Conservation (phyloP, 2,888 invertebrate genomes). For the Cerceris ruficornis region DNA sequence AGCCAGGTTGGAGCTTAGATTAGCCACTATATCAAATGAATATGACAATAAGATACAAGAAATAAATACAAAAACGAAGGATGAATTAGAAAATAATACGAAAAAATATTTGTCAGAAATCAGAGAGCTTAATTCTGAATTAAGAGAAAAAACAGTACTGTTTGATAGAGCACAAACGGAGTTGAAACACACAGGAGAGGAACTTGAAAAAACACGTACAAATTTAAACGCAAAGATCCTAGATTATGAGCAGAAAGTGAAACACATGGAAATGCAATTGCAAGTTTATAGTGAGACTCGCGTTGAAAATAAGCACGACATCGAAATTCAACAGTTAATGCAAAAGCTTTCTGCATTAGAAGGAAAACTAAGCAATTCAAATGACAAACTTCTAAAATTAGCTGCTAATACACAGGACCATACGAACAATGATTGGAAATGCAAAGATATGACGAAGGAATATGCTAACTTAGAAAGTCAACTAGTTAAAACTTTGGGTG, state of each 20-base stretch:
- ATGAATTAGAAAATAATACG: constrained; percentile 84
- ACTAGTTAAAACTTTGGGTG: constrained; percentile 69
- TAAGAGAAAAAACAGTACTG: constrained; percentile 84
- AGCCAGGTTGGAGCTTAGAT: constrained; percentile 65
- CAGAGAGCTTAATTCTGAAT: constrained; percentile 83
- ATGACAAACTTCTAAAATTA: constrained; percentile 65
- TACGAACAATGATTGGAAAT: constrained; percentile 68
- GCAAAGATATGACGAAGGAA: constrained; percentile 71
- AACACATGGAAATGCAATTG: constrained; percentile 66
- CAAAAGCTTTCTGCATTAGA: constrained; percentile 70
- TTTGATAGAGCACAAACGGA: constrained; percentile 84
- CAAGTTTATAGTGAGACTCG: constrained; percentile 63
- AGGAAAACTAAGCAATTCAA: constrained; percentile 63
- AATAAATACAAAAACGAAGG: constrained; percentile 84
- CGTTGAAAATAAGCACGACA: constrained; percentile 58
- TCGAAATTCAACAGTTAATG: constrained; percentile 67
- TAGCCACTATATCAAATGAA: constrained; percentile 70
- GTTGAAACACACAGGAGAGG: constrained; percentile 83
- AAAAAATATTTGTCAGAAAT: constrained; percentile 84
- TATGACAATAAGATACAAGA: constrained; percentile 79
- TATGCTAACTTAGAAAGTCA: constrained; percentile 74
- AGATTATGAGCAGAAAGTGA: constrained; percentile 70
- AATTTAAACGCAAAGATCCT: constrained; percentile 62
- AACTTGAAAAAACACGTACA: constrained; percentile 80
- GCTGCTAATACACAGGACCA: constrained; percentile 68